Percentiles rank a stretch among this genome's conserved stretches.
Conservation (phyloP, 2,113 vertebrate species). For the Vicugna pacos region DNA sequence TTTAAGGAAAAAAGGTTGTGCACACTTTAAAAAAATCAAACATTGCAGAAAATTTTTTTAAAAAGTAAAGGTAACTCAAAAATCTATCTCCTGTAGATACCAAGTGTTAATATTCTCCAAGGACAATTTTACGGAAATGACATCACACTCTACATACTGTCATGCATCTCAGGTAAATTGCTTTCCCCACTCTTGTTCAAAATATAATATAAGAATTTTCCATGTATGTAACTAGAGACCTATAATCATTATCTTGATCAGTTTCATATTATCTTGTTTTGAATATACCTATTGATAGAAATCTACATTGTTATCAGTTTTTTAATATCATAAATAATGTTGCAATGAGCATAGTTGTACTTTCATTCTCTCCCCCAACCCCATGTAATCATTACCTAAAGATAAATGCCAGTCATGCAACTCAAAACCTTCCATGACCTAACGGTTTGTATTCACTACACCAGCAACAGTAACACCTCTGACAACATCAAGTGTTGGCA, state of each 20-base stretch:
- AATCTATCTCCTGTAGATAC: neutral
- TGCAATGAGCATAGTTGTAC: neutral
- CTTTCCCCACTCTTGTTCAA: neutral
- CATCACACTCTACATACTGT: neutral
- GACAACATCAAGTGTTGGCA: neutral
- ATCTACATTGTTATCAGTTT: neutral
- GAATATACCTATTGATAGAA: neutral
- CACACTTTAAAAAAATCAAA: neutral
- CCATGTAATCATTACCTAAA: neutral
- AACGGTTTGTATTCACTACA: neutral
- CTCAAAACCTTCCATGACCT: neutral
- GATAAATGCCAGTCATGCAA: neutral
- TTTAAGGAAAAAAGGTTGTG: neutral
- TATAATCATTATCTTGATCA: slow-evolving; percentile 26
- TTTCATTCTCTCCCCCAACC: neutral
- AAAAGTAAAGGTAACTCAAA: neutral
- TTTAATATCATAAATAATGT: neutral
- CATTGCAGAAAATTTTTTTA: neutral
- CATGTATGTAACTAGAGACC: neutral
- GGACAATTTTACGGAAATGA: neutral
- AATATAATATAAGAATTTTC: neutral
- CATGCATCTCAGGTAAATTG: neutral
- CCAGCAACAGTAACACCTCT: neutral
- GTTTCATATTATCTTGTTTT: neutral
- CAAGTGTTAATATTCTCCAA: neutral